phyloP scores from a whole-genome alignment of 2,113 vertebrate species.

The Crocuta crocuta region DNA sequence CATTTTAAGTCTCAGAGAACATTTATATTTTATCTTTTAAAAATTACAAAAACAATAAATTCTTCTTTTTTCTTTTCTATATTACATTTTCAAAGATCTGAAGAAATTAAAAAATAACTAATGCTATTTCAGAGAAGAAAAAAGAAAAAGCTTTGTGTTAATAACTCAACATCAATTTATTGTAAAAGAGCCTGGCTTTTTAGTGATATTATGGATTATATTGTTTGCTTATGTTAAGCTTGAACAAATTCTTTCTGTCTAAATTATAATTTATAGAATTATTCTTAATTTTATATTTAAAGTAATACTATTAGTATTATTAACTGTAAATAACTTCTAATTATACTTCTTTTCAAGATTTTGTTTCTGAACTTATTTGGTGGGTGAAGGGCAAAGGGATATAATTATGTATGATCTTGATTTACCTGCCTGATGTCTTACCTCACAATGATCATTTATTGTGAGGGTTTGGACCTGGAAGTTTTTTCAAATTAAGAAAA shows the following conservation, averaged over 20 bases:
- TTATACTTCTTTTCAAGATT: constrained; percentile 37
- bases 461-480: not conserved
- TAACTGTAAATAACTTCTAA: not conserved
- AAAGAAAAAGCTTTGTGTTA: constrained; percentile 14
- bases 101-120: constrained; percentile 29
- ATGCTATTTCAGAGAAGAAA: constrained; percentile 14
- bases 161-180: constrained; percentile 4
- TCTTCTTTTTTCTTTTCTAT: constrained; percentile 31
- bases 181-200: not conserved
- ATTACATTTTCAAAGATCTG: constrained; percentile 50
- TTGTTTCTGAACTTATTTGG: not conserved
- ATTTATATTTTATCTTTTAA: constrained; percentile 33
- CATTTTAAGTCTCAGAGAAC: constrained; percentile 58
- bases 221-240: not conserved
- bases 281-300: constrained; percentile 51
- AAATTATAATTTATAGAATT: not conserved
- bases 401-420: not conserved
- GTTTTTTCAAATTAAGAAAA: not conserved
- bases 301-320: not conserved
- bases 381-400: not conserved
- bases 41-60: constrained; percentile 41
- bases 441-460: not conserved
- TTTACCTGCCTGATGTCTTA: not conserved
- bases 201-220: not conserved
- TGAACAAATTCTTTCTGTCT: not conserved